phyloP scores from a whole-genome alignment of 2,888 invertebrate genomes.

The Antheraea assamensis region DNA sequence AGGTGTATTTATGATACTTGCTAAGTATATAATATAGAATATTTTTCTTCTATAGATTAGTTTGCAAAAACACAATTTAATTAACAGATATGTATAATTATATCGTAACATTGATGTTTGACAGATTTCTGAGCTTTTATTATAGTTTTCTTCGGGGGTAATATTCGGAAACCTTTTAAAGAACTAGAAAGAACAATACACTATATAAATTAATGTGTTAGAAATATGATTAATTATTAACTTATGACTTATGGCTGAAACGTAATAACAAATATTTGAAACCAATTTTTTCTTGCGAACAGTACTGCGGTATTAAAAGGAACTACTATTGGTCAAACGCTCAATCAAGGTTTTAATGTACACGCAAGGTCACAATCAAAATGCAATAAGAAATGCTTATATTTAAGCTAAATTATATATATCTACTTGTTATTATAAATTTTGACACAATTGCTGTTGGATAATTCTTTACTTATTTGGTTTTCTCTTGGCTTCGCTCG shows the following conservation, averaged over 20 bases:
- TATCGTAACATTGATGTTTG: background rate
- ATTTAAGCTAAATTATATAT: background rate
- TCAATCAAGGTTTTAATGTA: background rate
- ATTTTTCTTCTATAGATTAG: background rate
- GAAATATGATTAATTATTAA: background rate
- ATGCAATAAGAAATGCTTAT: background rate
- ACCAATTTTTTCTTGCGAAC: background rate
- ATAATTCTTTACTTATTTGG: too few species aligned
- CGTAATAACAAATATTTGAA: too few species aligned
- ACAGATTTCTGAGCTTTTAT: background rate
- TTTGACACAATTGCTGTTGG: too few species aligned
- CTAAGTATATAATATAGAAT: too few species aligned
- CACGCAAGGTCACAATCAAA: background rate
- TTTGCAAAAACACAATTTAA: background rate
- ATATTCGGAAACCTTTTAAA: background rate
- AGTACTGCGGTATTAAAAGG: too few species aligned
- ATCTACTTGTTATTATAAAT: too few species aligned
- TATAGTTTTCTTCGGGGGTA: background rate
- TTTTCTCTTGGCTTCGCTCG: too few species aligned
- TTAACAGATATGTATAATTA: background rate
- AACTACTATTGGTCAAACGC: too few species aligned
- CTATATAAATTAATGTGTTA: background rate
- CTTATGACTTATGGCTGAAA: background rate
- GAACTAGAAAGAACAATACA: background rate
- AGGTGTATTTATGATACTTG: too few species aligned